Percentiles rank a stretch among this genome's conserved stretches.
These are phyloP conservation scores for Thamnophis elegans DNA, from an alignment of 2,797 vertebrate species.

Conservation along the genomic window DNA sequence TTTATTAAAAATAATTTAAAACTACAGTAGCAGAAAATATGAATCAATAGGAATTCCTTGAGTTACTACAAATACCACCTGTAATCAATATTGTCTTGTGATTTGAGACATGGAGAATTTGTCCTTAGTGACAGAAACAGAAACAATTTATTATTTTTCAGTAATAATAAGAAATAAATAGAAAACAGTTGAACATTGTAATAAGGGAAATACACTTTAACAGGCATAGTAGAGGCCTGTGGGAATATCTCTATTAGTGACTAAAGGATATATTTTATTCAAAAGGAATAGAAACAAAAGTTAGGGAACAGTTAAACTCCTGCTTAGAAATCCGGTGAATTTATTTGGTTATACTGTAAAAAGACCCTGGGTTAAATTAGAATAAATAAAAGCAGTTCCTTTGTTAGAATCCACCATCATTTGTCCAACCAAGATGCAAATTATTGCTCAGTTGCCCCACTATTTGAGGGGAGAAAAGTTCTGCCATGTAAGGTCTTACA, in stretches of 20 bases:
- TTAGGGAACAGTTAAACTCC: not conserved
- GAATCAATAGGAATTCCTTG: not conserved
- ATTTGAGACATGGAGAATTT: not conserved
- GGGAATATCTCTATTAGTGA: not conserved
- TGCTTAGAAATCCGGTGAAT: not conserved
- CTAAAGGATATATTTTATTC: not conserved
- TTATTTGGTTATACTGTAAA: not conserved
- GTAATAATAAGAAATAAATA: not conserved
- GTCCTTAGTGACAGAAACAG: not conserved
- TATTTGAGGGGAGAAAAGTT: not conserved
- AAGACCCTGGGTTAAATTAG: not conserved
- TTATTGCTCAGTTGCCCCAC: not conserved
- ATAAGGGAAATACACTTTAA: not conserved
- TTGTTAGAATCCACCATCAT: not conserved
- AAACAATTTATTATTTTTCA: not conserved
- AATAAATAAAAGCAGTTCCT: not conserved
- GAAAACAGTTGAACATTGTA: not conserved
- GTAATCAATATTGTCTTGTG: not conserved
- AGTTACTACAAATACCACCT: not conserved
- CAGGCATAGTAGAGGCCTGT: not conserved
- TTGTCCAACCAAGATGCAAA: not conserved
- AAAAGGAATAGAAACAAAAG: not conserved
- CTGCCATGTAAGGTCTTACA: not conserved
- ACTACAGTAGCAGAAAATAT: not conserved
- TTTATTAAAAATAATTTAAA: not conserved